Evolutionary conservation across 2,113 vertebrate species (phyloP), one percentile per base, ranked within the genome.

Genomic region (Sarotherodon lohbergeri): DNA sequence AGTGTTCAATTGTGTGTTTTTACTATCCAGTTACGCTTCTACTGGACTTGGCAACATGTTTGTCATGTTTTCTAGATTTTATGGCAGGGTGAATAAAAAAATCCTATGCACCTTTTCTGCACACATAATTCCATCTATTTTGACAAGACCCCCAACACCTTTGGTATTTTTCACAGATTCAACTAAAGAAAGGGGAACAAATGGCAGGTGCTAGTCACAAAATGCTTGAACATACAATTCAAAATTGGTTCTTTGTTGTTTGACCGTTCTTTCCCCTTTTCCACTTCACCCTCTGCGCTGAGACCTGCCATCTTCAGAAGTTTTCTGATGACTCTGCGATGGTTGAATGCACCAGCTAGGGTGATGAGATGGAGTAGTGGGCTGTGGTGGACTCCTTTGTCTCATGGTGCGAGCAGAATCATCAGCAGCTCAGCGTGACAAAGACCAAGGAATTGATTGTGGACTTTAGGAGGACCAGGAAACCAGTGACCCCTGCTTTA

Each of bases 41-140:
- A 24, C 63, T 41, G 63, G 19, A 68, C 61, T 43, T 1, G 1
- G n/a, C 7, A 71, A 24, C 66, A 71, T 71, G 63, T 41, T 68
- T 43, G n/a, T 71, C 36, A 71, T 43, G 61, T 4, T 66, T 66
- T 66, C 34, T 34, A 66, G 61, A 71, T 43, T 24, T 41, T 9
- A 16, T 24, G 7, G 36, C 0, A 0, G 24, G 36, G 12, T 71
- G 36, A 24, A 1, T 43, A 11, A 71, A 71, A 43, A 36, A 13
- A 41, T 10, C 1, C 8, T 6, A 63, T 10, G 59, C 29, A 19
- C 29, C 59, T 34, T 63, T 63, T 19, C 59, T 34, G 29, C 29
- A 32, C 16, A 19, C 59, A 19, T 61, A 61, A 61, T 56, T 56
- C 55, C 55, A 7, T 34, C 14, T 3, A 6, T 34, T 61, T 61